Conservation (phyloP, 2,797 vertebrate genomes). For the Fratercula arctica region DNA sequence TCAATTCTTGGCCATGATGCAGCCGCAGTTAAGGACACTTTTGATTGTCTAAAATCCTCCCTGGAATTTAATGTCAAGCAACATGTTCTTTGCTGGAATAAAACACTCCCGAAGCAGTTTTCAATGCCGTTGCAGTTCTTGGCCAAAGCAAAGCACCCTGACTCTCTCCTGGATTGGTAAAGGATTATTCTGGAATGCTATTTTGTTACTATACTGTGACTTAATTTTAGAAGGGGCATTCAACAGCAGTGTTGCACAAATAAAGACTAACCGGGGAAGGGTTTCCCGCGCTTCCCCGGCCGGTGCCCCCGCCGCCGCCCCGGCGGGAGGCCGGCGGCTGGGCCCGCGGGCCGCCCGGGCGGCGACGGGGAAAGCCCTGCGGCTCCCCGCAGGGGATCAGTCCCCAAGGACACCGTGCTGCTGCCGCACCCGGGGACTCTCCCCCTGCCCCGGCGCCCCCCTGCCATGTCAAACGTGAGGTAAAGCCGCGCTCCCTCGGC, state of each 20-base stretch:
- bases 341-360: background rate
- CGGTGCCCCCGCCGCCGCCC: background rate
- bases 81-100: background rate
- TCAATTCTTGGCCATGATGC: background rate
- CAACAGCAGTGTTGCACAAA: rapidly evolving
- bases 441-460: background rate
- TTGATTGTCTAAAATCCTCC: background rate
- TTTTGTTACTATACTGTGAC: background rate
- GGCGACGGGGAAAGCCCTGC: background rate
- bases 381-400: background rate
- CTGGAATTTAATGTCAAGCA: background rate
- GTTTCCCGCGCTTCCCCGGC: too few relatives aligned
- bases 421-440: background rate
- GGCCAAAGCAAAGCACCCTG: background rate
- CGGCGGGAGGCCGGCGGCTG: too few relatives aligned
- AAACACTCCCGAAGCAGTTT: background rate
- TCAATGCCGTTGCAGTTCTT: background rate
- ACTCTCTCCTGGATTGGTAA: background rate
- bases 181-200: background rate
- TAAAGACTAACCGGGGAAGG: rapidly evolving
- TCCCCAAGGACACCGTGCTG: background rate
- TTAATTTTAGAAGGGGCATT: background rate
- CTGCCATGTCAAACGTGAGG: background rate
- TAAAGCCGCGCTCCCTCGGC: background rate
- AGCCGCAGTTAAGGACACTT: background rate